A percentile compares a stretch with the other conserved stretches of the same genome.
phyloP scores from a whole-genome alignment of 2,113 vertebrate genomes.

The Saimiri boliviensis region DNA sequence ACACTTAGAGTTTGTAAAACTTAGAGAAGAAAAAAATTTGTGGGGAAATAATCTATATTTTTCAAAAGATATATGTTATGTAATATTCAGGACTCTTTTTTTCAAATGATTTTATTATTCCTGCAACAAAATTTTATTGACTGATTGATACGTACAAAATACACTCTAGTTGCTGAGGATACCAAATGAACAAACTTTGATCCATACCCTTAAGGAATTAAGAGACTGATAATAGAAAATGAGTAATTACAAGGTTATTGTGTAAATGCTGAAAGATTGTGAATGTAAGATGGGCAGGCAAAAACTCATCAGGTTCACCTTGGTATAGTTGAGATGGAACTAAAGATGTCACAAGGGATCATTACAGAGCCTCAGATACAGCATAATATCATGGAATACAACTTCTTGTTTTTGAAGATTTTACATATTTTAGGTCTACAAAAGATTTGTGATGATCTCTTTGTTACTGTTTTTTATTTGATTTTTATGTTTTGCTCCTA shows the following conservation, averaged over 20 bases:
- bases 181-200: neutral
- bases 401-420: neutral
- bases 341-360: neutral
- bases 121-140: neutral
- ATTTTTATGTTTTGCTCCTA: neutral
- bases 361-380: neutral
- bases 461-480: conserved; percentile 38
- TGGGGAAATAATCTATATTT: neutral
- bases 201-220: neutral
- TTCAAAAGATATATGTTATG: neutral
- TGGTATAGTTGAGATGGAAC: fast-evolving
- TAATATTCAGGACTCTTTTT: neutral
- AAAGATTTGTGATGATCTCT: neutral
- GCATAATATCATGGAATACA: neutral
- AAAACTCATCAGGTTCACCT: neutral
- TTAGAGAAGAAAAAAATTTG: neutral
- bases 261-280: neutral
- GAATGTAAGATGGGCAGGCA: neutral
- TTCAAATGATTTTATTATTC: neutral
- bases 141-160: neutral
- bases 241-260: neutral
- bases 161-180: neutral
- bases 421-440: neutral
- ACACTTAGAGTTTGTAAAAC: neutral
- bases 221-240: neutral